Conservation (phyloP, 30 jellyfish, hydroid and myxozoan species). For the Pelagia noctiluca region DNA sequence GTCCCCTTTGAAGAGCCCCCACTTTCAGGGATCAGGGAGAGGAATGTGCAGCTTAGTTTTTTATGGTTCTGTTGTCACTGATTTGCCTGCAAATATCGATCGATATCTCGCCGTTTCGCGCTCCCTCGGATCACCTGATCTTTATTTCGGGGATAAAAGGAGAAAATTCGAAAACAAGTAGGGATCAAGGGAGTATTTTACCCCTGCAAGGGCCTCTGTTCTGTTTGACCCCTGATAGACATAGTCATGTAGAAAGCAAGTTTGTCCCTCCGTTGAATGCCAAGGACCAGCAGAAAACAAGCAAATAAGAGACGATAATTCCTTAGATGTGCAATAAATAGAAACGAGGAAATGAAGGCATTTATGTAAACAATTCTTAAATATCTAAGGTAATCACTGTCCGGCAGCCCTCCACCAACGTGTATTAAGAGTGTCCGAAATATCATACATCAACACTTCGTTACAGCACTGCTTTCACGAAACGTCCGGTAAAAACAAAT, state of each 20-base stretch:
- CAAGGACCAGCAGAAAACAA: no score
- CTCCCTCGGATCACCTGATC: no score
- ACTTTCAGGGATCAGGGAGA: no score
- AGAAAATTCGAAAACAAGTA: no score
- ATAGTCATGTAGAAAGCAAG: neutral
- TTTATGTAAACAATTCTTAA: slow-evolving; percentile 20
- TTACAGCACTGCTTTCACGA: neutral
- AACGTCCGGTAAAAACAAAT: neutral
- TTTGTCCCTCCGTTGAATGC: neutral
- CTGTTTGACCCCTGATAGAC: neutral
- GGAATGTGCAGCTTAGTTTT: no score
- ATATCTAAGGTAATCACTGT: slow-evolving; percentile 20
- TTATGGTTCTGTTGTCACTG: no score
- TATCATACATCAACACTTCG: neutral
- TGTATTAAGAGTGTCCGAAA: slow-evolving; percentile 2
- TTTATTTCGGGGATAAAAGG: no score
- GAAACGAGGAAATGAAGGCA: neutral
- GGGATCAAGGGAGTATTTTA: no score
- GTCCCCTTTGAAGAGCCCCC: no score
- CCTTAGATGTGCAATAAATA: slow-evolving; percentile 33
- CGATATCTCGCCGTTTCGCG: no score
- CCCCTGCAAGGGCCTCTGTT: no score
- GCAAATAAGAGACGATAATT: neutral
- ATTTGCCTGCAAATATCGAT: no score
- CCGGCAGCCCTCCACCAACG: slow-evolving; percentile 47